Evolutionary conservation across 1,140 invertebrate species (phyloP), one percentile per base, ranked within the genome.

Genomic region (Zaprionus gabonicus): DNA sequence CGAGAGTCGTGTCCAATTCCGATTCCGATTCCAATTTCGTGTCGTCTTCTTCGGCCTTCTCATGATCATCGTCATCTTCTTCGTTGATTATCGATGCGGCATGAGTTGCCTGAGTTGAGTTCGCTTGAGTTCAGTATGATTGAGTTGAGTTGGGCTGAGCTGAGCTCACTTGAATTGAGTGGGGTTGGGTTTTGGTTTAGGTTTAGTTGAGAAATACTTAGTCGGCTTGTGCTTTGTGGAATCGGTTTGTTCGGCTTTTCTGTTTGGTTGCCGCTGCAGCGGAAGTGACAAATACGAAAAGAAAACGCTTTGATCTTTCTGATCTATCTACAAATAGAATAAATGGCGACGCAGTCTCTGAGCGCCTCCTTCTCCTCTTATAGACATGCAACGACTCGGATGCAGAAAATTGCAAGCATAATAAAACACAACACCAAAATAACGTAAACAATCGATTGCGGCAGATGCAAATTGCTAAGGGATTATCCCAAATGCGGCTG

Each of bases 261-360:
- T 25, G 67, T 62, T 70, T 70, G 7, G 44, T 51, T 46, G 9
- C 9, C 36, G 28, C 38, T 62, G 31, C 58, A 74, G 41, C 76
- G 85, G 81, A 81, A 88, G 56, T 67, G 70, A 88, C 81, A 90
- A 88, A 90, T 79, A 79, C 66, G 69, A 58, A 41, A 64, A 46
- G 41, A 46, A 46, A 70, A 58, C 72, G 59, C 72, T 75, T 75
- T 75, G 72, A 75, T 75, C 84, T 77, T 78, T 78, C 83, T 51
- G 81, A 80, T 88, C 41, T 46, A 59, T 76, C 78, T 76, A 71
- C 81, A 81, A 88, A 90, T 84, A 85, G 64, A 74, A 76, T 72
- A 49, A 55, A 79, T 55, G 57, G 56, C 69, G 64, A 72, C 65
- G 65, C 63, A 69, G 25, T 51, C 10, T 13, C 41, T 23, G 46